phyloP scores from a whole-genome alignment of 2,797 vertebrate species.

The Chromobotia macracanthus region DNA sequence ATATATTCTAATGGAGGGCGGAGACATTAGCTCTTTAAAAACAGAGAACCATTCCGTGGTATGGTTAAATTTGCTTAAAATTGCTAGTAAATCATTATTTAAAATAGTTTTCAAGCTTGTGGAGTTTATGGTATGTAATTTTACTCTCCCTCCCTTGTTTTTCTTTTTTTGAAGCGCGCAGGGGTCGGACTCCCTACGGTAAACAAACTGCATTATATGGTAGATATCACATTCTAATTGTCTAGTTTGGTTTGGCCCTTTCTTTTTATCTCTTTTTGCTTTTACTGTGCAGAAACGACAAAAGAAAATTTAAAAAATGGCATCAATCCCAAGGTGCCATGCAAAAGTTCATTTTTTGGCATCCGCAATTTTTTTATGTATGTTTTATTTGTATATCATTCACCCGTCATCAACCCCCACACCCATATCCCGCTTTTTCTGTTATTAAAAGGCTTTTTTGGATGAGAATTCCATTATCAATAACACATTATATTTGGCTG shows the following conservation, averaged over 20 bases:
- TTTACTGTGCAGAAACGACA: constrained; percentile 55
- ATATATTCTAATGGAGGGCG: constrained; percentile 38
- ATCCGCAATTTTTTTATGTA: constrained; percentile 20
- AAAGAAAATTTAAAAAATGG: constrained; percentile 43
- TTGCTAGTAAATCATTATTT: constrained; percentile 45
- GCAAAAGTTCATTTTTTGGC: constrained; percentile 44
- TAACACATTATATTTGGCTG: constrained; percentile 38
- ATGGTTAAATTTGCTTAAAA: constrained; percentile 36
- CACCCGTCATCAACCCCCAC: constrained; percentile 6
- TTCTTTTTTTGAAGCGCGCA: constrained; percentile 75
- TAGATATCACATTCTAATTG: constrained; percentile 85
- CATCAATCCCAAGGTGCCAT: constrained; percentile 47
- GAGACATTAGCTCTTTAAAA: constrained; percentile 42
- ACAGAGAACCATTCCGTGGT: constrained; percentile 24
- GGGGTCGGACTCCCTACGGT: constrained; percentile 86
- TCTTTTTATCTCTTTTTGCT: constrained; percentile 67
- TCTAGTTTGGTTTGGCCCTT: constrained; percentile 79
- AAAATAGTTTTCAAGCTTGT: constrained; percentile 58
- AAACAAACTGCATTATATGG: constrained; percentile 88
- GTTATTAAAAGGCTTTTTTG: constrained; percentile 27
- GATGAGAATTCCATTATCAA: background rate
- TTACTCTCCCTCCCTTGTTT: constrained; percentile 69
- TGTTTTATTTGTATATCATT: constrained; percentile 8
- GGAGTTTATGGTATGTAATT: constrained; percentile 55
- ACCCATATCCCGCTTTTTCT: background rate